Conservation (phyloP, 1,140 invertebrate genomes). For the Chionoecetes opilio region DNA sequence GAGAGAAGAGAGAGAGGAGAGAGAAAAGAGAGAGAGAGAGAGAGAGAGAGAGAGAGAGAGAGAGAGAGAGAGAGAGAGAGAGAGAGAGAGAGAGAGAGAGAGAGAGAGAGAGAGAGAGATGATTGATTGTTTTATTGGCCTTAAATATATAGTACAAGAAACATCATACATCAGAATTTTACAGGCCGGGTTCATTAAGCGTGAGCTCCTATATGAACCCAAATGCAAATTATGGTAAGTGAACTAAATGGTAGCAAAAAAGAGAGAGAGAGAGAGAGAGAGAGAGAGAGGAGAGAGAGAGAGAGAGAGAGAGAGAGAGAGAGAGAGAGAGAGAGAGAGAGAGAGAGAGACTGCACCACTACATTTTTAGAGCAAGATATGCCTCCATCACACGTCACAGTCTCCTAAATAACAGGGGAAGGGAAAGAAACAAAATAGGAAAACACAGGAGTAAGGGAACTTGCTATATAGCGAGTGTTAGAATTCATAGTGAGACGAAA, state of each 20-base stretch:
- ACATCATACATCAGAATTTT: too few relatives aligned
- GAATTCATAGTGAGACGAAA: background rate
- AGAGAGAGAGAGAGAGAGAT: too few relatives aligned
- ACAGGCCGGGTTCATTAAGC: too few relatives aligned
- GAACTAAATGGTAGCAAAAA: too few relatives aligned
- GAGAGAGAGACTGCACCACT: constrained; percentile 13
- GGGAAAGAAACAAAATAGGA: background rate
- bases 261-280: too few relatives aligned
- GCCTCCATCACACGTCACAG: background rate
- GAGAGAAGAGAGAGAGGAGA: too few relatives aligned
- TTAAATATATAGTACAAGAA: too few relatives aligned
- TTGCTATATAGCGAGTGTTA: background rate
- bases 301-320: constrained; percentile 18
- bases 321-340: constrained; percentile 13
- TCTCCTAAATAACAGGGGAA: background rate
- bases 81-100: too few relatives aligned
- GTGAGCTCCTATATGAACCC: too few relatives aligned
- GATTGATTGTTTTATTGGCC: too few relatives aligned
- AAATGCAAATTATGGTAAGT: too few relatives aligned
- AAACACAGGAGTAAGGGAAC: background rate
- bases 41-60: background rate
- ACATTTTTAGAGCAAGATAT: constrained; percentile 4
- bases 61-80: too few relatives aligned
- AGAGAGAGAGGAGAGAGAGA: constrained; percentile 15
- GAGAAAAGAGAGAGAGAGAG: background rate